Conservation (phyloP, 2,888 invertebrate genomes). For the Salpingus planirostris region DNA sequence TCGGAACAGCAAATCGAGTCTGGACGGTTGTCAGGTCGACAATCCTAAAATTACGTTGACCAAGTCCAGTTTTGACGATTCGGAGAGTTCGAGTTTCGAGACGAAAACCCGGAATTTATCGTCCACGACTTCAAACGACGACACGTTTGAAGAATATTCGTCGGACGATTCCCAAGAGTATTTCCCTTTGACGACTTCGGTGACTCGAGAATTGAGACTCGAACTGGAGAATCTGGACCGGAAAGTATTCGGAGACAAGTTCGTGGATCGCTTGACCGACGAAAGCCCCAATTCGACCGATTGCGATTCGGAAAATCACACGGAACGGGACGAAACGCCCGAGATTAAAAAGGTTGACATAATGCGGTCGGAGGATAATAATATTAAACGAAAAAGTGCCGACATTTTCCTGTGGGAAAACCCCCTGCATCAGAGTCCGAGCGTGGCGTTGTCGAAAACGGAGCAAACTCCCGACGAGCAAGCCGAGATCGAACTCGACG, state of each 20-base stretch:
- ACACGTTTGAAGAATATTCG: constrained; percentile 52
- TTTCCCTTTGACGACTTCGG: constrained; percentile 80
- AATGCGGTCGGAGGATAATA: neutral
- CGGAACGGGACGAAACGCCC: constrained; percentile 20
- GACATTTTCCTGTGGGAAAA: constrained; percentile 76
- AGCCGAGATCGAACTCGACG: constrained; percentile 59
- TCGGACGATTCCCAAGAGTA: constrained; percentile 77
- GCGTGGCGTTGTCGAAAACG: constrained; percentile 36
- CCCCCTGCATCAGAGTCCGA: constrained; percentile 53
- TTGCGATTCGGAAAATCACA: constrained; percentile 1
- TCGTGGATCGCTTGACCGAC: constrained; percentile 29
- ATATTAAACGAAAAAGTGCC: constrained; percentile 44
- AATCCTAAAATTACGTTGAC: constrained; percentile 45
- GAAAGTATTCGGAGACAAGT: constrained; percentile 64
- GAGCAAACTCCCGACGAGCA: constrained; percentile 65
- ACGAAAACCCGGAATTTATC: constrained; percentile 32
- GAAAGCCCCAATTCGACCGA: constrained; percentile 12
- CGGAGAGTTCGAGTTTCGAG: constrained; percentile 43
- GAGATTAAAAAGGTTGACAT: constrained; percentile 2
- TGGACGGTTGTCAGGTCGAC: constrained; percentile 20
- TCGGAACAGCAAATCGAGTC: constrained; percentile 43
- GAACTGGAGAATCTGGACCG: constrained; percentile 78
- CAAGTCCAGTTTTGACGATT: constrained; percentile 43
- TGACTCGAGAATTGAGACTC: constrained; percentile 72
- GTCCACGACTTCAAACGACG: constrained; percentile 29